Evolutionary conservation across 1,140 invertebrate species (phyloP), one percentile per base, ranked within the genome.

Genomic region (Leguminivora glycinivorella): DNA sequence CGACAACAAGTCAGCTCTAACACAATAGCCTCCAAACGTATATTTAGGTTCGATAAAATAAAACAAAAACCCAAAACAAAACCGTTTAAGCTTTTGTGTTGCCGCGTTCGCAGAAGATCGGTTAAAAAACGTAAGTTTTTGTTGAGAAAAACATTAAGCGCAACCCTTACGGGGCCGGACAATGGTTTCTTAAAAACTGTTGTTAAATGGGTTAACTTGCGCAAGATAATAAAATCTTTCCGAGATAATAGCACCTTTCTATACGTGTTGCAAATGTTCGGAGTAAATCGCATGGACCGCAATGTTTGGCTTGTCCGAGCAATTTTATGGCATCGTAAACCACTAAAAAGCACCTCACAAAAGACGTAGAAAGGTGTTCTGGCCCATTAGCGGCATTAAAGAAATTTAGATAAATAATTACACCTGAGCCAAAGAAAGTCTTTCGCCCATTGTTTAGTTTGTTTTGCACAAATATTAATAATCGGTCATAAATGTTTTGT

Each of bases 11-110:
- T 78, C 70, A 60, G 67, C 80, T 83, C 85, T 83, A 83, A 89
- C 84, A 90, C 84, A 91, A 91, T 89, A 84, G 85, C 81, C 78
- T 17, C 72, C 76, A 83, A 87, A 85, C 85, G 78, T 89, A 87
- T 89, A 89, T 89, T 89, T 91, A 87, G 83, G 75, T 85, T 79
- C 76, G 83, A 87, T 87, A 87, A 87, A 89, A 88, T 81, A 89
- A 87, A 87, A 89, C 82, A 83, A 87, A 86, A 83, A 82, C 78
- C 43, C 74, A 83, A 84, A 84, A 83, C 83, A 87, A 85, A 86
- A 86, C 80, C 76, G 70, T 75, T 79, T 73, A 82, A 77, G 72
- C 83, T 85, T 86, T 89, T 91, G 84, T 89, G 72, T 71, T 68
- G 67, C 79, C 84, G 82, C 82, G 79, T 91, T 91, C 89, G 85